phyloP scores from a whole-genome alignment of 2,113 vertebrate genomes.

The Psophia crepitans region DNA sequence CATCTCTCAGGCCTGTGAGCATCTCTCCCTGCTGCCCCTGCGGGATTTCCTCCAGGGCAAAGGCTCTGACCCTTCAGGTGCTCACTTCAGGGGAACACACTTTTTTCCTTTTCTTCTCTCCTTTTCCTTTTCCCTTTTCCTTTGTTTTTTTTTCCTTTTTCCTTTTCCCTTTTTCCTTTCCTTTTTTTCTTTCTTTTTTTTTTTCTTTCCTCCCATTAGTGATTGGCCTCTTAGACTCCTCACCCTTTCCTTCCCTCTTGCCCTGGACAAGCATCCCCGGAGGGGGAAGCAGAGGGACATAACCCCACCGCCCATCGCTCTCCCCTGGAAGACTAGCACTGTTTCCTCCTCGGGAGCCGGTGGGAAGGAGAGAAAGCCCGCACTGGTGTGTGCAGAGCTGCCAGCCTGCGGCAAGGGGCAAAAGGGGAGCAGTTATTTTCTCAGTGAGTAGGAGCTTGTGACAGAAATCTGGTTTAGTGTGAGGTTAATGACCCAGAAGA shows the following conservation, averaged over 20 bases:
- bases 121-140: background rate
- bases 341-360: accelerated
- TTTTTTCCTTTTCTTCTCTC: background rate
- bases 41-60: background rate
- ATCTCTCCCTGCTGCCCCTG: background rate
- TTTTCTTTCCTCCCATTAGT: background rate
- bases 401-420: background rate
- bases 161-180: background rate
- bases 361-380: background rate
- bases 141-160: too few species aligned
- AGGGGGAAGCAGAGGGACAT: background rate
- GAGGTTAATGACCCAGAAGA: conserved; percentile 25
- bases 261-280: background rate
- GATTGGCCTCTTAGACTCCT: background rate
- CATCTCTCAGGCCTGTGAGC: background rate
- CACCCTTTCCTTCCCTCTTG: too few species aligned
- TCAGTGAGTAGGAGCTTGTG: background rate
- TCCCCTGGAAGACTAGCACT: background rate
- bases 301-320: background rate
- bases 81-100: background rate
- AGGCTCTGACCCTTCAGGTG: background rate
- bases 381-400: background rate
- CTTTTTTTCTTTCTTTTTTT: background rate
- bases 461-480: conserved; percentile 31
- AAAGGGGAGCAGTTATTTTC: background rate